phyloP scores from a whole-genome alignment of 64 coral and sea anemone genomes.

The Montipora capricornis region DNA sequence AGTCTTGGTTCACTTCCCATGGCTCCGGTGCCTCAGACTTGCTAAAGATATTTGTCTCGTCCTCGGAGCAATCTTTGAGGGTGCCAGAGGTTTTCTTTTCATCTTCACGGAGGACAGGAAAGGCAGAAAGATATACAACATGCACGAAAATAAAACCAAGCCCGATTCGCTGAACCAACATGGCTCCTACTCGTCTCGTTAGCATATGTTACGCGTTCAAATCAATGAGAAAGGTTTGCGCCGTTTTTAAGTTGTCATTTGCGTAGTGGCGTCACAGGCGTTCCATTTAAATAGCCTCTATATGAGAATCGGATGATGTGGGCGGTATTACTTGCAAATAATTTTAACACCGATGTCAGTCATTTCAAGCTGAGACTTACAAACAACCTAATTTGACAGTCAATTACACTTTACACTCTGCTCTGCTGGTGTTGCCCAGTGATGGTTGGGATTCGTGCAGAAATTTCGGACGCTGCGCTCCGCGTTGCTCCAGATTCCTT shows the following conservation, averaged over 20 bases:
- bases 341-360: slow-evolving; percentile 89
- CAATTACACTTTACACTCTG: slow-evolving; percentile 74
- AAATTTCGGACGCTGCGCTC: not conserved
- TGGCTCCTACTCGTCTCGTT: slow-evolving; percentile 63
- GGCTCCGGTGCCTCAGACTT: slow-evolving; percentile 59
- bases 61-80: slow-evolving; percentile 4
- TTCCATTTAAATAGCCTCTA: slow-evolving; percentile 68
- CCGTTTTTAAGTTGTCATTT: slow-evolving; percentile 46
- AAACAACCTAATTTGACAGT: slow-evolving; percentile 91
- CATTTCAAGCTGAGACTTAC: slow-evolving; percentile 77
- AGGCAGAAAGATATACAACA: slow-evolving; percentile 79
- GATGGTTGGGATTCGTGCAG: slow-evolving; percentile 4
- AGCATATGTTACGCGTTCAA: slow-evolving; percentile 64
- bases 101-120: slow-evolving; percentile 75
- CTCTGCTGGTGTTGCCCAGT: slow-evolving; percentile 56
- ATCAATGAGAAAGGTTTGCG: slow-evolving; percentile 60
- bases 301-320: slow-evolving; percentile 74
- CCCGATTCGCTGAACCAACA: slow-evolving; percentile 80
- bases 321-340: slow-evolving; percentile 89
- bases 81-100: slow-evolving; percentile 57
- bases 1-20: slow-evolving; percentile 90
- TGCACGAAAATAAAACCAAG: slow-evolving; percentile 81
- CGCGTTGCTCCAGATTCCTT: not conserved
- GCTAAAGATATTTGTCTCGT: not conserved
- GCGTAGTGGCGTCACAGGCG: slow-evolving; percentile 53